Evolutionary conservation across 2,113 vertebrate genomes (phyloP).

Genomic region (Ameiurus melas): DNA sequence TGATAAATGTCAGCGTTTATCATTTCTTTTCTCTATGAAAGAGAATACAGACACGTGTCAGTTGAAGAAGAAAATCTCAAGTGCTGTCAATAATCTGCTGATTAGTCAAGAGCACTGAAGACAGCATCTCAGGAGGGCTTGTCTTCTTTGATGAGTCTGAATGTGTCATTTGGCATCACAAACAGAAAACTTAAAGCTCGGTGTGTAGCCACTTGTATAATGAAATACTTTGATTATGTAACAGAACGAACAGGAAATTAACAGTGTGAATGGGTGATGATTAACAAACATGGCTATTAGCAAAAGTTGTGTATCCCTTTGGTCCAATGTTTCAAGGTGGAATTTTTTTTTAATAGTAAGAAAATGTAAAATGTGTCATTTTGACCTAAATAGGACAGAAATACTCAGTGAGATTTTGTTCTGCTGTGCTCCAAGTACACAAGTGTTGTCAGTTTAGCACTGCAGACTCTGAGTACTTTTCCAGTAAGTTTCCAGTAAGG

Average conservation of each 20-base stretch:
- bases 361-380: not conserved
- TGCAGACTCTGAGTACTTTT: not conserved
- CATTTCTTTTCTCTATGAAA: not conserved
- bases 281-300: not conserved
- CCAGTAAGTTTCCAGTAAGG: not conserved
- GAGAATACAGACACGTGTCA: not conserved
- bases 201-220: not conserved
- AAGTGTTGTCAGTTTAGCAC: constrained; percentile 9
- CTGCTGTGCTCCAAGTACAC: not conserved
- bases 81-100: constrained; percentile 3
- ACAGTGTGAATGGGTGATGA: not conserved
- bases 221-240: not conserved
- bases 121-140: not conserved
- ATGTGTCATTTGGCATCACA: constrained; percentile 18
- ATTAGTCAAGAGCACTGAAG: constrained; percentile 20
- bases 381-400: not conserved
- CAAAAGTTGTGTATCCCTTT: not conserved
- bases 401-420: not conserved
- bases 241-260: not conserved
- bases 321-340: not conserved
- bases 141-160: constrained; percentile 24
- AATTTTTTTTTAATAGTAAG: not conserved
- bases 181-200: not conserved
- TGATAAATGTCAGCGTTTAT: not conserved
- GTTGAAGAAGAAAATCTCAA: constrained; percentile 4